Evolutionary conservation across 2,888 invertebrate genomes (phyloP).

Genomic region (Arctia plantaginis): DNA sequence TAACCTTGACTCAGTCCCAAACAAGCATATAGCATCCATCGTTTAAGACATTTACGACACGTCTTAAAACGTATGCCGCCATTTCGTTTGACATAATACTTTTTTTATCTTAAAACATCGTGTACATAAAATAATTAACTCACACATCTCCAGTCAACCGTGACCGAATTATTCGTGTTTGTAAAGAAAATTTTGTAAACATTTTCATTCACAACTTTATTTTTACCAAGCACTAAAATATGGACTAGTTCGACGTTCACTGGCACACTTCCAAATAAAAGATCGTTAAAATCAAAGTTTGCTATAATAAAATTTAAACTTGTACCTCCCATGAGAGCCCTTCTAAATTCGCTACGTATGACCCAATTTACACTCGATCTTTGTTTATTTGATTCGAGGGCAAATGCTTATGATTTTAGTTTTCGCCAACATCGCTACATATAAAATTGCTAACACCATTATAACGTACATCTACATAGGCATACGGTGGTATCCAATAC

Average conservation of each 20-base stretch:
- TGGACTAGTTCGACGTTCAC: slow-evolving; percentile 39
- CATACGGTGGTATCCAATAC: slow-evolving; percentile 72
- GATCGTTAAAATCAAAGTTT: slow-evolving; percentile 42
- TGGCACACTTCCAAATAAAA: slow-evolving; percentile 64
- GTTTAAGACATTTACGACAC: slow-evolving; percentile 58
- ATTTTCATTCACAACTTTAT: slow-evolving; percentile 50
- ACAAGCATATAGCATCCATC: slow-evolving; percentile 56
- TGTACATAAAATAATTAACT: slow-evolving; percentile 33
- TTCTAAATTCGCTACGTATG: slow-evolving; percentile 66
- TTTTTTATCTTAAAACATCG: slow-evolving; percentile 16
- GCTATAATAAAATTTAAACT: slow-evolving; percentile 60
- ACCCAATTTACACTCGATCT: slow-evolving; percentile 61
- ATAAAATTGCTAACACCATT: not conserved
- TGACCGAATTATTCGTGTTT: slow-evolving; percentile 39
- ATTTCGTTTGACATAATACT: slow-evolving; percentile 10
- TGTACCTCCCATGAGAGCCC: slow-evolving; percentile 64
- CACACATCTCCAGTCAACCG: slow-evolving; percentile 27
- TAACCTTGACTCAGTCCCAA: slow-evolving; percentile 61
- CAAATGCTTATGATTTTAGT: slow-evolving; percentile 44
- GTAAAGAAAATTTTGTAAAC: slow-evolving; percentile 25
- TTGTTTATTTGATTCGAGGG: slow-evolving; percentile 33
- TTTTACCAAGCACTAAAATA: slow-evolving; percentile 36
- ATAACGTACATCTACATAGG: slow-evolving; percentile 19
- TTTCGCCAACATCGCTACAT: slow-evolving; percentile 34
- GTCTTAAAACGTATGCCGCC: not conserved